A percentile compares a stretch with the other conserved stretches of the same genome.
Evolutionary conservation across 2,888 invertebrate species (phyloP).

Genomic region (Nephrotoma appendiculata): DNA sequence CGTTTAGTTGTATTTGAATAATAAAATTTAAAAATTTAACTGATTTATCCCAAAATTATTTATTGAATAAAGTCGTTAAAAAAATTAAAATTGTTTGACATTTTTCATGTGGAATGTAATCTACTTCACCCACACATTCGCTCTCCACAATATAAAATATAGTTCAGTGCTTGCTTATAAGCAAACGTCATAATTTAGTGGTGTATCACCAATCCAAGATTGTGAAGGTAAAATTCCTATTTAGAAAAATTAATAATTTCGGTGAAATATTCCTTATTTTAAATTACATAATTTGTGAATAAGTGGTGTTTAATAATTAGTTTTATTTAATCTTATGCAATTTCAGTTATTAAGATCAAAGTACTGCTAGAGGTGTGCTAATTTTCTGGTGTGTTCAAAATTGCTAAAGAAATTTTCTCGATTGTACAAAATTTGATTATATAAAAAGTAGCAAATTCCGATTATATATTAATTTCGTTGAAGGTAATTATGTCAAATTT

Average conservation of each 20-base stretch:
- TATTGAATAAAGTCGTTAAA: background rate
- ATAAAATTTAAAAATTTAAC: no score
- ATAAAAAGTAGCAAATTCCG: background rate
- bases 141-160: background rate
- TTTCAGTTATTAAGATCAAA: background rate
- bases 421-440: background rate
- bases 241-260: background rate
- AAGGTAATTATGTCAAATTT: background rate
- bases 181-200: background rate
- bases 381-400: background rate
- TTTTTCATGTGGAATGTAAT: background rate
- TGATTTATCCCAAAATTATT: no score
- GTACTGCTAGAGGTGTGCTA: background rate
- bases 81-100: background rate
- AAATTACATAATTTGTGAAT: background rate
- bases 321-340: background rate
- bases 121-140: background rate
- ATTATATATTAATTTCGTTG: background rate
- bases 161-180: background rate
- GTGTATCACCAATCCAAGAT: background rate
- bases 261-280: background rate
- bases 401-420: background rate
- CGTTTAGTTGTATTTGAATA: no score
- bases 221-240: background rate
- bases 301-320: background rate